A percentile compares a stretch with the other conserved stretches of the same genome.
These are phyloP conservation scores for Pachydiplax longipennis DNA, from an alignment of 2,888 invertebrate genomes.

Conservation along the genomic window DNA sequence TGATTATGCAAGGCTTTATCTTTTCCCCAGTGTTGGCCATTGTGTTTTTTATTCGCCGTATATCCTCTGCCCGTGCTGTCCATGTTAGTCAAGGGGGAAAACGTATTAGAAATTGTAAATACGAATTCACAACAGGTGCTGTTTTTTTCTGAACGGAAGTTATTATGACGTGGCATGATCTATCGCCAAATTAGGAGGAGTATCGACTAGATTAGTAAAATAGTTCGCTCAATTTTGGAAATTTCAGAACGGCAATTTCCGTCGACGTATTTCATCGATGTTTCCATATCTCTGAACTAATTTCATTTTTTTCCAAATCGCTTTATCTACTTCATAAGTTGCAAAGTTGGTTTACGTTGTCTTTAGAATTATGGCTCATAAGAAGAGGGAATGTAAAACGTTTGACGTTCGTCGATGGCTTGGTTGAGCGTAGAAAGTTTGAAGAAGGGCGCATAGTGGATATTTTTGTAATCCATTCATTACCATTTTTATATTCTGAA, in stretches of 20 bases:
- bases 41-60: no score
- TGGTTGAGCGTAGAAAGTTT: no score
- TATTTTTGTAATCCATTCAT: no score
- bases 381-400: no score
- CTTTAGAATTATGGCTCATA: no score
- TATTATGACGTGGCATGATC: neutral
- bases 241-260: no score
- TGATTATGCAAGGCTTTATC: neutral
- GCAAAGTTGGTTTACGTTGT: no score
- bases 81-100: neutral
- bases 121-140: slow-evolving; percentile 26
- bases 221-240: neutral
- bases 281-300: no score
- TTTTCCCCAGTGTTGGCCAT: neutral
- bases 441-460: no score
- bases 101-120: neutral
- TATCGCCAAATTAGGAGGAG: neutral
- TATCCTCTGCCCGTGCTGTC: neutral
- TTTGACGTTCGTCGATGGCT: no score
- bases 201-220: neutral
- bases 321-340: neutral
- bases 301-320: neutral
- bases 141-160: neutral
- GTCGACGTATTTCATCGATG: no score
- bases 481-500: no score